Conservation (phyloP, 2,113 vertebrate species). For the Harpagus bidentatus region DNA sequence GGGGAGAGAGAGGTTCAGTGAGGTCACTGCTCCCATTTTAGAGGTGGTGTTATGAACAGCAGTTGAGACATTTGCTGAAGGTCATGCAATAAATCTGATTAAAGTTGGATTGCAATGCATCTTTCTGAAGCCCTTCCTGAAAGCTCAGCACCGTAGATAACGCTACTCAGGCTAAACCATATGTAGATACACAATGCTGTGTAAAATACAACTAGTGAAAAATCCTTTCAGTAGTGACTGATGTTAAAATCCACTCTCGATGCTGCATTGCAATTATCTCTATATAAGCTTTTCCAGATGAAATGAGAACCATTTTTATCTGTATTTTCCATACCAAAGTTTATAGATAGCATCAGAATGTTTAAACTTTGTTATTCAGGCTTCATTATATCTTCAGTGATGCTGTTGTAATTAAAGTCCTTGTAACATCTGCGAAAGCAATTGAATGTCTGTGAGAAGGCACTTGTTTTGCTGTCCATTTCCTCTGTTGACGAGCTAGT, state of each 20-base stretch:
- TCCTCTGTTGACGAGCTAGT: background rate
- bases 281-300: conserved; percentile 64
- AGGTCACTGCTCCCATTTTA: background rate
- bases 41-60: background rate
- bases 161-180: background rate
- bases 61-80: conserved; percentile 27
- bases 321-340: conserved; percentile 53
- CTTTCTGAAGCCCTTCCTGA: conserved; percentile 26
- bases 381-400: conserved; percentile 42
- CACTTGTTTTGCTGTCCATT: conserved; percentile 42
- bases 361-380: conserved; percentile 55
- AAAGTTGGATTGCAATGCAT: background rate
- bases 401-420: conserved; percentile 56
- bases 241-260: conserved; percentile 43
- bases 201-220: conserved; percentile 26
- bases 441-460: conserved; percentile 11
- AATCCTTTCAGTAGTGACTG: conserved; percentile 13
- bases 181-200: background rate
- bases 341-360: conserved; percentile 45
- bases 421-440: conserved; percentile 12
- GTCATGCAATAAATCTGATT: conserved; percentile 43
- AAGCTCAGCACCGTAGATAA: background rate
- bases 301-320: conserved; percentile 68
- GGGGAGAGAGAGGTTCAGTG: background rate
- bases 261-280: conserved; percentile 59